Conservation (phyloP, 2,797 vertebrate species). For the Gadopsis marmoratus region DNA sequence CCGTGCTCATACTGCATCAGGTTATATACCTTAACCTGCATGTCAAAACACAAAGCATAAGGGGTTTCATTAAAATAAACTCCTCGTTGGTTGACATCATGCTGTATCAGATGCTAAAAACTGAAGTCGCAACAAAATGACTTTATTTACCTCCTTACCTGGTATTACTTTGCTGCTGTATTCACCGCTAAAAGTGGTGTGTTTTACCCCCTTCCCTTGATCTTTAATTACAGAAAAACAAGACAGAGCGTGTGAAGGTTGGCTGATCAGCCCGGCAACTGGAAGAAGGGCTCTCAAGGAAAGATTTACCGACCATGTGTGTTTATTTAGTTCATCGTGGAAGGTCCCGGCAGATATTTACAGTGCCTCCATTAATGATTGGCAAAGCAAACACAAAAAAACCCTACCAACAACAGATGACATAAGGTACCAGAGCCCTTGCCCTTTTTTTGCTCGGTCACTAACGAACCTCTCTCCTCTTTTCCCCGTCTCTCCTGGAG, state of each 20-base stretch:
- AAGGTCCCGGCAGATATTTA: too few relatives aligned
- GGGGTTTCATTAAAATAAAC: not conserved
- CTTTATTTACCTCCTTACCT: not conserved
- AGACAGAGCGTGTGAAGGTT: not conserved
- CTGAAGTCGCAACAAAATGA: not conserved
- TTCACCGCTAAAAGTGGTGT: not conserved
- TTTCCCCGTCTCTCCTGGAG: too few relatives aligned
- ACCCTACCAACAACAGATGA: too few relatives aligned
- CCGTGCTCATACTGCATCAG: slow-evolving; percentile 91
- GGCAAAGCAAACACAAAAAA: too few relatives aligned
- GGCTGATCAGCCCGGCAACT: too few relatives aligned
- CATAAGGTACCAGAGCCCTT: too few relatives aligned
- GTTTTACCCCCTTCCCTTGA: not conserved
- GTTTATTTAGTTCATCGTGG: too few relatives aligned
- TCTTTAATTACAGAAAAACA: not conserved
- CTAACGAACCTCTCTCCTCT: too few relatives aligned
- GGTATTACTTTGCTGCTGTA: slow-evolving; percentile 5
- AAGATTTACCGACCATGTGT: too few relatives aligned
- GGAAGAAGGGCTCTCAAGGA: too few relatives aligned
- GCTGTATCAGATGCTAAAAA: not conserved
- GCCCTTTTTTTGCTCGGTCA: too few relatives aligned
- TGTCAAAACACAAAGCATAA: not conserved
- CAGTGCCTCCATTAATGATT: too few relatives aligned
- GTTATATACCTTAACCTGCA: slow-evolving; percentile 94
- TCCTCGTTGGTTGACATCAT: not conserved